Percentiles rank a stretch among this genome's conserved stretches.
These are phyloP conservation scores for Ctenopoma kingsleyae DNA, from an alignment of 2,797 vertebrate species.

Conservation along the genomic window DNA sequence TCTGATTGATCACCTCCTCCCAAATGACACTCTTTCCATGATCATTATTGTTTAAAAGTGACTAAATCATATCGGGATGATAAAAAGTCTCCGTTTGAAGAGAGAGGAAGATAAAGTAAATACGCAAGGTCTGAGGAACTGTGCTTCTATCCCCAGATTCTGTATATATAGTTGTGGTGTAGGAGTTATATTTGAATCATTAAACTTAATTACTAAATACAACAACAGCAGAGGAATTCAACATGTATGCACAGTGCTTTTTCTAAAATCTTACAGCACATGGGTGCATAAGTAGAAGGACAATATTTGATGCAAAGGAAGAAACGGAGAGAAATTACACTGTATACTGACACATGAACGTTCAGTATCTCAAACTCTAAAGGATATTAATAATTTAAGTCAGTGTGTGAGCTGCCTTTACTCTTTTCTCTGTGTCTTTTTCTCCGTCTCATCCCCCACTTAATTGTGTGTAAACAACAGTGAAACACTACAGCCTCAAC, in stretches of 20 bases:
- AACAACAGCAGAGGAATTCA: slow-evolving; percentile 10
- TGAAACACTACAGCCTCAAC: slow-evolving; percentile 12
- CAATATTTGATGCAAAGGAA: not conserved
- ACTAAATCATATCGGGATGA: slow-evolving; percentile 88
- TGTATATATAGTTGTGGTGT: slow-evolving; percentile 41
- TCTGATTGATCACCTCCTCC: slow-evolving; percentile 86
- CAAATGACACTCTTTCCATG: slow-evolving; percentile 83
- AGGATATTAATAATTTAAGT: not conserved
- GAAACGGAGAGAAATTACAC: not conserved
- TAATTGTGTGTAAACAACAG: slow-evolving; percentile 4
- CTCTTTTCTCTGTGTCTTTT: not conserved
- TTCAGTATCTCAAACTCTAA: slow-evolving; percentile 1
- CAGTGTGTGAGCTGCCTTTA: slow-evolving; percentile 4
- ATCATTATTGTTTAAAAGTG: slow-evolving; percentile 88
- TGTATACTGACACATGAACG: slow-evolving; percentile 1
- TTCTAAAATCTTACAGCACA: not conserved
- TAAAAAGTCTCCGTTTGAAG: slow-evolving; percentile 76
- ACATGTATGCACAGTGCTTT: not conserved
- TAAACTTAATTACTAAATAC: slow-evolving; percentile 8
- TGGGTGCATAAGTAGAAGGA: not conserved
- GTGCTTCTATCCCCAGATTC: slow-evolving; percentile 40
- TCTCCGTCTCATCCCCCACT: not conserved
- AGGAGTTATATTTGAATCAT: slow-evolving; percentile 4
- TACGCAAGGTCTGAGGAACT: slow-evolving; percentile 56
- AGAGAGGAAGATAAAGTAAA: slow-evolving; percentile 67